Conservation (phyloP, 2,888 invertebrate species). For the Eristalis intricaria region DNA sequence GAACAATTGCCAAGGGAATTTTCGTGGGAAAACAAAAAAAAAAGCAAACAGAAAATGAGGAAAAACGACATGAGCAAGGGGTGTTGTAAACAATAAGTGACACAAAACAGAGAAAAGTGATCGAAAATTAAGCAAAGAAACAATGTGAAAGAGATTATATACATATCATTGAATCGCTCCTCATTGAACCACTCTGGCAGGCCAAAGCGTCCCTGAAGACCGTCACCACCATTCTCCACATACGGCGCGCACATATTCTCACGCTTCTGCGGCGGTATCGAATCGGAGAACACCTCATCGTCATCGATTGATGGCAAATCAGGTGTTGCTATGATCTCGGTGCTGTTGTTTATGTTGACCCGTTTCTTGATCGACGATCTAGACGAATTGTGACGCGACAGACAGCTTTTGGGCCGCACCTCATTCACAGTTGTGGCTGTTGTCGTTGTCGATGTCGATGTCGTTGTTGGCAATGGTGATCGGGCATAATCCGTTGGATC, state of each 20-base stretch:
- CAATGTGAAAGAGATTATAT: slow-evolving; percentile 57
- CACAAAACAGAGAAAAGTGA: neutral
- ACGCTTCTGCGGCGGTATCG: slow-evolving; percentile 81
- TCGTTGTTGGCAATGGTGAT: slow-evolving; percentile 50
- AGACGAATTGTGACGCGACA: slow-evolving; percentile 79
- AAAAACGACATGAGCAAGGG: slow-evolving; percentile 1
- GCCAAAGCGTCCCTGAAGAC: slow-evolving; percentile 76
- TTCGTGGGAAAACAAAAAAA: slow-evolving; percentile 7
- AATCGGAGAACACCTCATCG: slow-evolving; percentile 85
- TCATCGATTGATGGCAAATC: slow-evolving; percentile 80
- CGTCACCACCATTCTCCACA: slow-evolving; percentile 77
- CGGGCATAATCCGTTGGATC: slow-evolving; percentile 14
- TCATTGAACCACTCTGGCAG: slow-evolving; percentile 82
- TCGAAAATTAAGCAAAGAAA: slow-evolving; percentile 48
- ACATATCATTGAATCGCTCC: slow-evolving; percentile 80
- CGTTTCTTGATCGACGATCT: slow-evolving; percentile 80
- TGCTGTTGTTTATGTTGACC: slow-evolving; percentile 80
- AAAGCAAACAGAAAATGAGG: slow-evolving; percentile 18
- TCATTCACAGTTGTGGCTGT: slow-evolving; percentile 74
- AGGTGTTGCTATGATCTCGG: slow-evolving; percentile 80
- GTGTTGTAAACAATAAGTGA: slow-evolving; percentile 2
- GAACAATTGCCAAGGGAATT: slow-evolving; percentile 47
- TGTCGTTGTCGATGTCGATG: slow-evolving; percentile 46
- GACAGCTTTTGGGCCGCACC: slow-evolving; percentile 78
- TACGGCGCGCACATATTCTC: slow-evolving; percentile 83